These are phyloP conservation scores for Aratinga solstitialis DNA, from an alignment of 2,797 vertebrate species.

Conservation along the genomic window DNA sequence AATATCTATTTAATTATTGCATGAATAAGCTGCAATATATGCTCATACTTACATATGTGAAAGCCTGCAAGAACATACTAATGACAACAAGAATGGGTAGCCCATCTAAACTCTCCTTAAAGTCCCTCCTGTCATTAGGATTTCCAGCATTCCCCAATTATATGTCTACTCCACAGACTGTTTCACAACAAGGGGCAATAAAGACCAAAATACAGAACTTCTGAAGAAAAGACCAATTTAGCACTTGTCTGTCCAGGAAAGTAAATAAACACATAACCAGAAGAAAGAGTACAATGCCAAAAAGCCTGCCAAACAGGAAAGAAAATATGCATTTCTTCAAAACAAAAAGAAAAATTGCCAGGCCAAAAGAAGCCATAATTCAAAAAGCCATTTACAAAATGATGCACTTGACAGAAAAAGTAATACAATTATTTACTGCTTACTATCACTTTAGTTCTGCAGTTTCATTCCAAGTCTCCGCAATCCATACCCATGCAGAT, in stretches of 20 bases:
- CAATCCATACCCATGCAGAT: neutral
- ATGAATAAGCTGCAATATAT: neutral
- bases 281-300: neutral
- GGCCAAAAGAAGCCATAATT: neutral
- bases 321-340: neutral
- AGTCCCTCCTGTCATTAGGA: neutral
- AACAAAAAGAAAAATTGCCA: slow-evolving; percentile 4
- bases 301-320: neutral
- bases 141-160: neutral
- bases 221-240: neutral
- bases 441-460: neutral
- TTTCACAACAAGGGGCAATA: neutral
- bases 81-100: neutral
- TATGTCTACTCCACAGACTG: neutral
- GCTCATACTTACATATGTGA: neutral
- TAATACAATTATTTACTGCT: neutral
- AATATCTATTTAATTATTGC: neutral
- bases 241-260: neutral
- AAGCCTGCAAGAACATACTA: neutral
- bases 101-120: neutral
- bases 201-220: neutral
- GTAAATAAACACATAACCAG: neutral
- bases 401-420: neutral
- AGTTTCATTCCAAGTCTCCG: neutral
- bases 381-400: neutral